phyloP scores from a whole-genome alignment of 2,797 vertebrate genomes.

The Melanotaenia boesemani region DNA sequence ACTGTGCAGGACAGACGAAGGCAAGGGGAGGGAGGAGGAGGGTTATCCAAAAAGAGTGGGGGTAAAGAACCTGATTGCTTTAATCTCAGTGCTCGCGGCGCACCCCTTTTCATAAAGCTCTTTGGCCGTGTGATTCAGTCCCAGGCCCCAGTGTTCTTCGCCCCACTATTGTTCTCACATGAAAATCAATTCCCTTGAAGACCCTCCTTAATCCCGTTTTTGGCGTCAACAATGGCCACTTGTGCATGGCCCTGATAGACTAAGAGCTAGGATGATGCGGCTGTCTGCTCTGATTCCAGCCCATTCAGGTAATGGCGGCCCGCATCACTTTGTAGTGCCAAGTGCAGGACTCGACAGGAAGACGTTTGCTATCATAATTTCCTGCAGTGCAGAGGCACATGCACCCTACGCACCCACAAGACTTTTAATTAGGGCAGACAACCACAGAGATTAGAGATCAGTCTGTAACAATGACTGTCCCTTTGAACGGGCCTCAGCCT shows the following conservation, averaged over 20 bases:
- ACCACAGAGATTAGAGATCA: conserved; percentile 98
- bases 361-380: conserved; percentile 99
- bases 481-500: conserved; percentile 93
- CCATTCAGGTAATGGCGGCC: conserved; percentile 96
- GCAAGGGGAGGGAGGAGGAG: conserved; percentile 55
- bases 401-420: conserved; percentile 88
- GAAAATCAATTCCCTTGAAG: conserved; percentile 99
- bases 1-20: conserved; percentile 66
- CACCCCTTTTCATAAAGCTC: conserved; percentile 94
- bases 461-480: conserved; percentile 96
- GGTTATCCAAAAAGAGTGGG: conserved; percentile 78
- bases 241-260: conserved; percentile 98
- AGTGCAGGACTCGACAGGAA: conserved; percentile 95
- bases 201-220: conserved; percentile 99
- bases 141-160: conserved; percentile 88
- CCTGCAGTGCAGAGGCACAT: conserved; percentile 92
- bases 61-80: conserved; percentile 91
- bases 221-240: conserved; percentile 99
- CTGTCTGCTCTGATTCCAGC: conserved; percentile 99
- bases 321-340: conserved; percentile 97
- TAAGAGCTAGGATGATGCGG: conserved; percentile 98
- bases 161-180: conserved; percentile 96
- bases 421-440: conserved; percentile 99
- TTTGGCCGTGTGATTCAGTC: conserved; percentile 95
- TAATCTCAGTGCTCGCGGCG: conserved; percentile 94